These are phyloP conservation scores for Strigamia maritima DNA, from an alignment of 2,888 invertebrate species.

Conservation along the genomic window DNA sequence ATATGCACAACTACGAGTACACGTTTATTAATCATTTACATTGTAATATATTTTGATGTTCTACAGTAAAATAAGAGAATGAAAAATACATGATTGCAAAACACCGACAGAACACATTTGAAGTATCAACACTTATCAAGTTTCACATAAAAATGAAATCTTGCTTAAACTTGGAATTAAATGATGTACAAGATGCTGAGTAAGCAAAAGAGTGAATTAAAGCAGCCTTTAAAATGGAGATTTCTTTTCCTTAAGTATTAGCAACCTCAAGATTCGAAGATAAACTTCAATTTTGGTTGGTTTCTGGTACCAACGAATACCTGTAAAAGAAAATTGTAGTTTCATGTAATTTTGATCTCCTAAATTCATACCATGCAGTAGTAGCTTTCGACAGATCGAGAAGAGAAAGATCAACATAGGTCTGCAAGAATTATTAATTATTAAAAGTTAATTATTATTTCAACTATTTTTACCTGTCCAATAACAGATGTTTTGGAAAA, in stretches of 20 bases:
- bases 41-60: too few species aligned
- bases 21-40: too few species aligned
- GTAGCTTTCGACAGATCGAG: constrained; percentile 16
- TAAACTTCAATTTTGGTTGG: neutral
- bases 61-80: neutral
- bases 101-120: neutral
- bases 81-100: neutral
- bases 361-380: neutral
- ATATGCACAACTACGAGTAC: too few species aligned
- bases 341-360: too few species aligned
- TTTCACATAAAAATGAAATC: too few species aligned
- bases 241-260: too few species aligned
- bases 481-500: constrained; percentile 73
- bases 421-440: neutral
- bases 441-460: neutral
- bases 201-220: too few species aligned
- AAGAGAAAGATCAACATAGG: neutral
- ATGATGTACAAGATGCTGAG: too few species aligned
- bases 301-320: neutral
- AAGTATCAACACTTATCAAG: too few species aligned
- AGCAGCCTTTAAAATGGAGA: too few species aligned
- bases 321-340: neutral
- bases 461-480: constrained; percentile 68
- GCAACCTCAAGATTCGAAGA: neutral
- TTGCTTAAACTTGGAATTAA: too few species aligned